phyloP scores from a whole-genome alignment of 1,140 invertebrate genomes.

The Musca domestica region DNA sequence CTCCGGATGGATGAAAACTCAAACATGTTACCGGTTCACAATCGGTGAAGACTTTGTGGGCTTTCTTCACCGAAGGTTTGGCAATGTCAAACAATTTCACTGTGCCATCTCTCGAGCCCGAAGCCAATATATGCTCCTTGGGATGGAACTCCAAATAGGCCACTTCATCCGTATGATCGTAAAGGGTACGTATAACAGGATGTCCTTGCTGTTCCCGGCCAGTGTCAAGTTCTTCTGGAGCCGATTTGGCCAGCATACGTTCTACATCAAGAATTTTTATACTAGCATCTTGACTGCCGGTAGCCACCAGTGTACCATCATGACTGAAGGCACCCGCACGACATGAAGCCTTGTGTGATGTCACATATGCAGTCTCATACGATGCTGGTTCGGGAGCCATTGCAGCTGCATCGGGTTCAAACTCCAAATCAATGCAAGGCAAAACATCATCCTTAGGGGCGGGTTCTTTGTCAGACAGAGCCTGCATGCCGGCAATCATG shows the following conservation, averaged over 20 bases:
- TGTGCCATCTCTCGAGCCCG: constrained; percentile 89
- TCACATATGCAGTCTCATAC: constrained; percentile 98
- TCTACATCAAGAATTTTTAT: constrained; percentile 99
- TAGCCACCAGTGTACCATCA: constrained; percentile 95
- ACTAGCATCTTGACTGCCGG: constrained; percentile 95
- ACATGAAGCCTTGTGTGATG: constrained; percentile 96
- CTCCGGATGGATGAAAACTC: constrained; percentile 92
- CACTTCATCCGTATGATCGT: constrained; percentile 97
- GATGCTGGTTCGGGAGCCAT: constrained; percentile 90
- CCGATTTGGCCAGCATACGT: constrained; percentile 93
- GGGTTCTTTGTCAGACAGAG: constrained; percentile 71
- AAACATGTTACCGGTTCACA: constrained; percentile 84
- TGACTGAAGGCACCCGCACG: constrained; percentile 90
- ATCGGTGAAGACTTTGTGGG: constrained; percentile 93
- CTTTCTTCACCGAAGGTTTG: constrained; percentile 97
- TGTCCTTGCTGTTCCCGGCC: constrained; percentile 86
- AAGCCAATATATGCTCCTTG: constrained; percentile 85
- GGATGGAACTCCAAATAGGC: constrained; percentile 97
- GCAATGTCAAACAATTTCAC: constrained; percentile 97
- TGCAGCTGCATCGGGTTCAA: constrained; percentile 87
- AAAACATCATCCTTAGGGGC: constrained; percentile 71
- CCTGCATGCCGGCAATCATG: constrained; percentile 80
- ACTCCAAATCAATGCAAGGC: constrained; percentile 89
- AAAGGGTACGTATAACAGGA: constrained; percentile 97
- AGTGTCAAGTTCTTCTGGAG: constrained; percentile 77